Evolutionary conservation across 1,140 invertebrate species (phyloP), one percentile per base, ranked within the genome.

Genomic region (Euwallacea similis): DNA sequence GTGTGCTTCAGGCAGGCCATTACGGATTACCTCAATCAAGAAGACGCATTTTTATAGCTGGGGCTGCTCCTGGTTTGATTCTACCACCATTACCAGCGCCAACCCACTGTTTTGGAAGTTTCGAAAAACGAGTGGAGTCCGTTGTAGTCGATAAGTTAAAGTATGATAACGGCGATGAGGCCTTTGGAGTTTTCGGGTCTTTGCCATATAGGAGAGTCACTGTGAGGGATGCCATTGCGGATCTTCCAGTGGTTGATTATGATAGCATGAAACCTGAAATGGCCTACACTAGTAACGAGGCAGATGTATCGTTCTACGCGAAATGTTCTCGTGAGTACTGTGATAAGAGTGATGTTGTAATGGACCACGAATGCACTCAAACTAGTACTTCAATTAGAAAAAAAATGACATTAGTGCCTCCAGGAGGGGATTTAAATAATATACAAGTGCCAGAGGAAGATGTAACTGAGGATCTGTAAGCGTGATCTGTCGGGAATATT

Each of bases 21-120:
- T 96, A 92, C 79, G 94, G 94, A 0, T 87, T 96, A 2, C 90
- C 93, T 9, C 93, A 95, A 80, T 93, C 91, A 0, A 82, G 93
- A 62, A 82, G 91, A 73, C 85, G 92, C 71, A 86, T 92, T 41
- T 91, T 96, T 44, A 91, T 96, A 41, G 76, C 95, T 41, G 94
- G 92, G 21, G 91, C 93, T 8, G 92, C 93, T 8, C 92, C 93
- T 11, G 93, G 92, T 8, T 88, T 90, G 77, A 85, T 84, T 42
- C 81, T 96, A 15, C 93, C 94, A 1, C 81, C 84, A 7, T 94
- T 89, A 79, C 94, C 94, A 1, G 90, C 93, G 81, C 92, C 93
- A 0, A 86, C 85, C 0, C 90, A 95, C 81, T 89, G 69, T 65
- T 71, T 71, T 21, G 62, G 61, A 3, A 55, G 47, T 16, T 69